Percentiles rank a stretch among this genome's conserved stretches.
Conservation (phyloP, 2,113 vertebrate species). For the Anseranas semipalmata region DNA sequence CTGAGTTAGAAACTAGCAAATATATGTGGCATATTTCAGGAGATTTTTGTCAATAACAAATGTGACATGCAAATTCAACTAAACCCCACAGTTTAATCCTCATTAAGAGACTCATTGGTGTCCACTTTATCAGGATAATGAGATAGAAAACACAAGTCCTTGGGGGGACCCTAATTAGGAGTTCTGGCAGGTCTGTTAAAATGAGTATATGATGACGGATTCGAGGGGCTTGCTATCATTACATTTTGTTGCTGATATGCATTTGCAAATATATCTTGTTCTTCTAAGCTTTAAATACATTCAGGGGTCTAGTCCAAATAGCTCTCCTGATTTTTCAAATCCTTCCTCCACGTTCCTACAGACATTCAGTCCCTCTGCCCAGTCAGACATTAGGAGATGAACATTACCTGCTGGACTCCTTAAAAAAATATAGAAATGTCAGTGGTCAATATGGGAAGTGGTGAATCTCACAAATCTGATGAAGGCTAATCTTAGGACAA, state of each 20-base stretch:
- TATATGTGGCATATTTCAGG: background rate
- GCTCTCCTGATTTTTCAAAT: background rate
- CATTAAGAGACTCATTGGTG: constrained; percentile 58
- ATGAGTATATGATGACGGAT: constrained; percentile 16
- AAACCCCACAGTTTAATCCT: constrained; percentile 59
- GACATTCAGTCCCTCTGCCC: background rate
- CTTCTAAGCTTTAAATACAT: background rate
- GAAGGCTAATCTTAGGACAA: background rate
- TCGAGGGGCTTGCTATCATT: background rate
- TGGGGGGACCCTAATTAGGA: constrained; percentile 59
- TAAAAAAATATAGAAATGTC: background rate
- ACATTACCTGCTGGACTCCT: background rate
- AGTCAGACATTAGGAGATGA: background rate
- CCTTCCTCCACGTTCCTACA: background rate
- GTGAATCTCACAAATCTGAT: background rate
- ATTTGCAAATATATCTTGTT: background rate
- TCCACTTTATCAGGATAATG: constrained; percentile 69
- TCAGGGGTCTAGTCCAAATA: background rate
- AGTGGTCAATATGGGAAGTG: background rate
- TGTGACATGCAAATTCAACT: constrained; percentile 55
- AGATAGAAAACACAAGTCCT: constrained; percentile 51
- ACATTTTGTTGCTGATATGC: background rate
- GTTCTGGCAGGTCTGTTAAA: constrained; percentile 45
- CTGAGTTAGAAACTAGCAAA: background rate
- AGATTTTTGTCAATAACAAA: background rate